These are phyloP conservation scores for Diceros bicornis DNA, from an alignment of 2,797 vertebrate genomes.

Conservation along the genomic window DNA sequence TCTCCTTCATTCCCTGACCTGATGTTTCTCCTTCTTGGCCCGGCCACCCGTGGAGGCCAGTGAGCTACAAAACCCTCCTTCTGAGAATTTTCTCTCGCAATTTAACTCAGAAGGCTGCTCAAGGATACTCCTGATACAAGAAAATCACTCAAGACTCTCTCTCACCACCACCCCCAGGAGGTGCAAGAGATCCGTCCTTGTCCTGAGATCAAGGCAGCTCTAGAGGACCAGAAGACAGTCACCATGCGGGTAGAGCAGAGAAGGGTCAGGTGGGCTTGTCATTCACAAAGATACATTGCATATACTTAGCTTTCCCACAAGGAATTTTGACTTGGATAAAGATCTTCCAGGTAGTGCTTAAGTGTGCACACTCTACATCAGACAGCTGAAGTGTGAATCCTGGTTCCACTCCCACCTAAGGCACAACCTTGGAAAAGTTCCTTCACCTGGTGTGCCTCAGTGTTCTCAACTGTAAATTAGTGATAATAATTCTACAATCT, in stretches of 20 bases:
- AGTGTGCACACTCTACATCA: not conserved
- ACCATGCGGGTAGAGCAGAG: not conserved
- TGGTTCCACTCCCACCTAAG: not conserved
- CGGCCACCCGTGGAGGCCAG: not conserved
- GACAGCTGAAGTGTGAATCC: not conserved
- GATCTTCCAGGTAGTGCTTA: not conserved
- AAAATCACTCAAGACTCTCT: not conserved
- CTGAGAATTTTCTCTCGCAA: not conserved
- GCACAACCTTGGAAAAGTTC: not conserved
- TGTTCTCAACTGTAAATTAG: not conserved
- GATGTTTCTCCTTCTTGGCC: not conserved
- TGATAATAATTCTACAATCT: not conserved
- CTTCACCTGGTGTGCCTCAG: not conserved
- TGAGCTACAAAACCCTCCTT: not conserved
- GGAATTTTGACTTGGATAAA: not conserved
- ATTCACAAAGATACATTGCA: not conserved
- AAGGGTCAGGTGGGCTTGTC: not conserved
- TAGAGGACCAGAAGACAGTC: not conserved
- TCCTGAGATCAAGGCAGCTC: not conserved
- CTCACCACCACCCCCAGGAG: not conserved
- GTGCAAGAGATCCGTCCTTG: not conserved
- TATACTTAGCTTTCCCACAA: not conserved
- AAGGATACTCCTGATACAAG: not conserved
- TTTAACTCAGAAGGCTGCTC: conserved; percentile 22
- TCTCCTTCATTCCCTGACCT: not conserved